Percentiles rank a stretch among this genome's conserved stretches.
These are phyloP conservation scores for Furnarius figulus DNA, from an alignment of 2,113 vertebrate genomes.

Conservation along the genomic window DNA sequence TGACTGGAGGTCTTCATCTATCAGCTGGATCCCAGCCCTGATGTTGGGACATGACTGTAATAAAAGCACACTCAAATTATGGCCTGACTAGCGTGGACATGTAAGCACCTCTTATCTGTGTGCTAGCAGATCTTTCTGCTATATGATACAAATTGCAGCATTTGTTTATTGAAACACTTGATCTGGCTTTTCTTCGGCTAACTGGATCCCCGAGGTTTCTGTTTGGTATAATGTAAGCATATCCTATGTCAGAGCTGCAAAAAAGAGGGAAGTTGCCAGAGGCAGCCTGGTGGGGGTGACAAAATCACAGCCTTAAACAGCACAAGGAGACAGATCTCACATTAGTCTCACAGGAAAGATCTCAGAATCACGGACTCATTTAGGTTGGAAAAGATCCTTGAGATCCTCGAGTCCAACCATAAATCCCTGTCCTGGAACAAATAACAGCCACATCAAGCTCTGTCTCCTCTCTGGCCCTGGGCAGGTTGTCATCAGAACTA, in stretches of 20 bases:
- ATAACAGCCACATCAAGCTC: neutral
- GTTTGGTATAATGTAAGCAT: neutral
- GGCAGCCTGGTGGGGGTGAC: neutral
- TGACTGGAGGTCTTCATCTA: constrained; percentile 49
- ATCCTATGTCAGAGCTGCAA: neutral
- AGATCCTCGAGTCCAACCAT: neutral
- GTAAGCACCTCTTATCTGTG: neutral
- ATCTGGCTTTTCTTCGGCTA: neutral
- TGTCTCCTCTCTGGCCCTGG: neutral
- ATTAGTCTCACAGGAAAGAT: neutral
- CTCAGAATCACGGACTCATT: neutral
- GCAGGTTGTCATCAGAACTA: neutral
- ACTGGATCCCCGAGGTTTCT: neutral
- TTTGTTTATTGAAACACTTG: neutral
- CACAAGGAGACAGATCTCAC: neutral
- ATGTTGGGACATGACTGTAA: constrained; percentile 72
- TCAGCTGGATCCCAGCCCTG: constrained; percentile 31
- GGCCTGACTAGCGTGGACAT: neutral
- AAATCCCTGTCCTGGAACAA: neutral
- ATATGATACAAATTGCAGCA: neutral
- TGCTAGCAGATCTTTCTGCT: neutral
- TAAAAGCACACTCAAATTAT: neutral
- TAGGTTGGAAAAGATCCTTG: neutral
- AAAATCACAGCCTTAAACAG: neutral
- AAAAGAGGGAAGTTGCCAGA: neutral